Evolutionary conservation across 2,888 invertebrate species (phyloP).

Genomic region (Drosophila paranaensis): DNA sequence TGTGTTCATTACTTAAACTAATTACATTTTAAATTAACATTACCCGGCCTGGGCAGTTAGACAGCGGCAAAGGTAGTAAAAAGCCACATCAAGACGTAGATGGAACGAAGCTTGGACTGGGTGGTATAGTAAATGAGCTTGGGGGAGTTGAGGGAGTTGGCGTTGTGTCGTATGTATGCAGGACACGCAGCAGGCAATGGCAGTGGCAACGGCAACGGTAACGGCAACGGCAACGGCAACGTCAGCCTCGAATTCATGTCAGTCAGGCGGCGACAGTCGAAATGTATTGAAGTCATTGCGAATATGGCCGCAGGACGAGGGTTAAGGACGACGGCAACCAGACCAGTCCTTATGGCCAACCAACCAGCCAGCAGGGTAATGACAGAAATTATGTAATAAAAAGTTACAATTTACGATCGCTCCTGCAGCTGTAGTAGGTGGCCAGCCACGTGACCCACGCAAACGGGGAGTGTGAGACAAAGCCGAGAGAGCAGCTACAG

Average conservation of each 20-base stretch:
- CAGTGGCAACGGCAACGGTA: constrained; percentile 31
- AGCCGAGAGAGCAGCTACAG: constrained; percentile 53
- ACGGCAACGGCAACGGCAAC: neutral
- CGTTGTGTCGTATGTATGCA: constrained; percentile 63
- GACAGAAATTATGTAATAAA: constrained; percentile 83
- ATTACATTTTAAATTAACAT: constrained; percentile 80
- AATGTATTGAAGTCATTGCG: constrained; percentile 80
- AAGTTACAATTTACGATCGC: constrained; percentile 82
- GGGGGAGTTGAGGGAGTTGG: neutral
- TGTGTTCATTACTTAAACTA: constrained; percentile 82
- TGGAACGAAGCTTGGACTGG: neutral
- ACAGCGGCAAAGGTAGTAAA: constrained; percentile 53
- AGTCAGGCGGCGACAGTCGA: constrained; percentile 70
- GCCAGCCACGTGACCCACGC: constrained; percentile 65
- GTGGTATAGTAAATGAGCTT: neutral
- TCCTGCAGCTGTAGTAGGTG: constrained; percentile 28
- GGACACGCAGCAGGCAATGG: constrained; percentile 68
- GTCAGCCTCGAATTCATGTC: constrained; percentile 42
- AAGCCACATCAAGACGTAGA: constrained; percentile 47
- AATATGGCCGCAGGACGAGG: constrained; percentile 73
- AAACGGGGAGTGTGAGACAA: constrained; percentile 12
- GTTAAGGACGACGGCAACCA: constrained; percentile 55
- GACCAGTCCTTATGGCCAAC: constrained; percentile 48
- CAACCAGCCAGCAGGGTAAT: constrained; percentile 69
- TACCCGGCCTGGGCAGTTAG: constrained; percentile 50